These are phyloP conservation scores for Cryptocephalus primarius DNA, from an alignment of 2,888 invertebrate genomes.

Conservation along the genomic window DNA sequence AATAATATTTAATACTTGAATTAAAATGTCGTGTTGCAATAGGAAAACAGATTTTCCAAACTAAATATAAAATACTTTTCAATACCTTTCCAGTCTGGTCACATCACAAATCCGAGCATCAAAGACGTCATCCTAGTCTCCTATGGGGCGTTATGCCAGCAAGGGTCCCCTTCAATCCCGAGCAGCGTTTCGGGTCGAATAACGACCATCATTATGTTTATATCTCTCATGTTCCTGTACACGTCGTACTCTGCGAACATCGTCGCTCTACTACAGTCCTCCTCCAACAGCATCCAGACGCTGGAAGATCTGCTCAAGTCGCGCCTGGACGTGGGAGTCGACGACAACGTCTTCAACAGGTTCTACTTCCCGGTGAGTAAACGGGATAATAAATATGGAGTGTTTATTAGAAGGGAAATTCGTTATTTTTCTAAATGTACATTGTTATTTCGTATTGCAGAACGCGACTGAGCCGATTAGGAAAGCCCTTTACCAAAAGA, in stretches of 20 bases:
- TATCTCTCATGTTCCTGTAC: slow-evolving; percentile 58
- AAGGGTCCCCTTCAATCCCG: slow-evolving; percentile 46
- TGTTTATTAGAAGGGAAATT: not conserved
- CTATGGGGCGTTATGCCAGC: slow-evolving; percentile 49
- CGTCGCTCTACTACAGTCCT: slow-evolving; percentile 61
- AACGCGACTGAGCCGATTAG: slow-evolving; percentile 52
- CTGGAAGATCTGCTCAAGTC: slow-evolving; percentile 54
- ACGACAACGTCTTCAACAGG: slow-evolving; percentile 58
- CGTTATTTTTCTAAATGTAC: not conserved
- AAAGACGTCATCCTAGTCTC: slow-evolving; percentile 44
- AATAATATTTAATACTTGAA: no score
- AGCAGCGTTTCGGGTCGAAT: slow-evolving; percentile 39
- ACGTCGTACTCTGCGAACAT: slow-evolving; percentile 69
- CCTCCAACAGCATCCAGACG: slow-evolving; percentile 54
- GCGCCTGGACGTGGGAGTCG: slow-evolving; percentile 53
- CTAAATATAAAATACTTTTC: no score
- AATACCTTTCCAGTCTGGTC: no score
- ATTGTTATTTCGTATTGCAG: slow-evolving; percentile 31
- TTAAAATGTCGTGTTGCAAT: no score
- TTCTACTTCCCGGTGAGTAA: slow-evolving; percentile 57
- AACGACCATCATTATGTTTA: slow-evolving; percentile 50
- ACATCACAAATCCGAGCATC: no score
- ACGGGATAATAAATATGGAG: not conserved
- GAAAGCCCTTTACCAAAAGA: slow-evolving; percentile 50
- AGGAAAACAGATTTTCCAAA: no score